Evolutionary conservation across 1,140 invertebrate species (phyloP), one percentile per base, ranked within the genome.

Genomic region (Drosophila sproati): DNA sequence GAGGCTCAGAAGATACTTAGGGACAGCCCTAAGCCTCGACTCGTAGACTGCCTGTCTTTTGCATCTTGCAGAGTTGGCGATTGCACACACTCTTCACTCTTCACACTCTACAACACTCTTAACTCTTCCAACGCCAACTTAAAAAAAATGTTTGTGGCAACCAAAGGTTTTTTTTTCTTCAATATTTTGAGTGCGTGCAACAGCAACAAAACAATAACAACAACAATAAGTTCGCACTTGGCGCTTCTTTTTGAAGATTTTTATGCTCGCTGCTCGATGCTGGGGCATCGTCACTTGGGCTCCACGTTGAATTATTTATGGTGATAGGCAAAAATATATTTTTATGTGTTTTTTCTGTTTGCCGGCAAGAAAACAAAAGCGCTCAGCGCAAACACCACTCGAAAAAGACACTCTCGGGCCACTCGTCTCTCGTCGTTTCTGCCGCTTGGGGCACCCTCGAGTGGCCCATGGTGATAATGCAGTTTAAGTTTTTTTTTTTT

Each of bases 261-360:
- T 82, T 75, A 66, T 67, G 77, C 56, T 60, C 71, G 39, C 10
- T 48, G 63, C 63, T 56, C 52, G 52, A 60, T 67, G 66, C 35
- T 55, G 48, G 20, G 32, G 35, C 45, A 51, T 35, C 45, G 54
- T 57, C 48, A 60, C 31, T 34, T 43, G 37, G n/a, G 59, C 50
- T 52, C 63, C 57, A 74, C 74, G 80, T 90, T 80, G 85, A 89
- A 89, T 89, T 89, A 89, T 89, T 89, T 89, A 89, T 89, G 85
- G 85, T 89, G 85, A 89, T 89, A 89, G 85, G 85, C 85, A 89
- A 89, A 88, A 88, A 88, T 89, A 80, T 70, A 83, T 88, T 88
- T 88, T 75, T 88, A 71, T 83, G 71, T 76, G 68, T 68, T 74
- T 70, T 68, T 70, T 70, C 51, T 87, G 71, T 69, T 63, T 60